Evolutionary conservation across 2,888 invertebrate species (phyloP).

Genomic region (Plagiodera versicolora): DNA sequence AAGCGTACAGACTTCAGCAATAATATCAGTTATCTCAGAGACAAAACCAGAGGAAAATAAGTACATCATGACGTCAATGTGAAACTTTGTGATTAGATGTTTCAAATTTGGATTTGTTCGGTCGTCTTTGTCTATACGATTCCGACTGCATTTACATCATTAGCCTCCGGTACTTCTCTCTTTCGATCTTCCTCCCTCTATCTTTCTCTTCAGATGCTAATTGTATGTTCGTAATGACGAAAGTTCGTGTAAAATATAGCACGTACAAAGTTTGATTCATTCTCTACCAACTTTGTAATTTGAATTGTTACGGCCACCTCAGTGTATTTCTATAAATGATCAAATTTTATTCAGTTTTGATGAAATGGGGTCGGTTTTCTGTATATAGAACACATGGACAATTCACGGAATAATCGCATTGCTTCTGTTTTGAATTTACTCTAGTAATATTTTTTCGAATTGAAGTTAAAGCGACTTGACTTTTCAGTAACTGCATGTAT

Average conservation of each 20-base stretch:
- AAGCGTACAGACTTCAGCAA: constrained; percentile 19
- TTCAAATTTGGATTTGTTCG: constrained; percentile 49
- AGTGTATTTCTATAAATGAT: constrained; percentile 42
- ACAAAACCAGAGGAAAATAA: constrained; percentile 44
- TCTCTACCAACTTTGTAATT: constrained; percentile 45
- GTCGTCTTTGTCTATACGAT: constrained; percentile 44
- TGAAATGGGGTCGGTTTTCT: constrained; percentile 12
- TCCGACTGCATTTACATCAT: constrained; percentile 37
- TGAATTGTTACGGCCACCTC: constrained; percentile 45
- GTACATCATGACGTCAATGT: constrained; percentile 48
- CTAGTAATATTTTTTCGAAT: too few relatives aligned
- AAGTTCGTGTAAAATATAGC: constrained; percentile 47
- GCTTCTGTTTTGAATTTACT: too few relatives aligned
- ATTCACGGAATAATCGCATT: too few relatives aligned
- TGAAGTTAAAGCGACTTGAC: too few relatives aligned
- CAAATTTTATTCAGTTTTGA: constrained; percentile 22
- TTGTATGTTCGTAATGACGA: constrained; percentile 46
- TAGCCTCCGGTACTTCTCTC: constrained; percentile 19
- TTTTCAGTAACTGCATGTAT: too few relatives aligned
- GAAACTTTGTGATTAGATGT: constrained; percentile 49
- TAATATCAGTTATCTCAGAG: constrained; percentile 31
- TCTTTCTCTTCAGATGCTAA: constrained; percentile 38
- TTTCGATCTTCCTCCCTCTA: constrained; percentile 28
- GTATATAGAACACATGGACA: too few relatives aligned
- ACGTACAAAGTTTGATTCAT: constrained; percentile 48